A percentile compares a stretch with the other conserved stretches of the same genome.
Conservation (phyloP, 2,797 vertebrate genomes). For the Lacerta agilis region DNA sequence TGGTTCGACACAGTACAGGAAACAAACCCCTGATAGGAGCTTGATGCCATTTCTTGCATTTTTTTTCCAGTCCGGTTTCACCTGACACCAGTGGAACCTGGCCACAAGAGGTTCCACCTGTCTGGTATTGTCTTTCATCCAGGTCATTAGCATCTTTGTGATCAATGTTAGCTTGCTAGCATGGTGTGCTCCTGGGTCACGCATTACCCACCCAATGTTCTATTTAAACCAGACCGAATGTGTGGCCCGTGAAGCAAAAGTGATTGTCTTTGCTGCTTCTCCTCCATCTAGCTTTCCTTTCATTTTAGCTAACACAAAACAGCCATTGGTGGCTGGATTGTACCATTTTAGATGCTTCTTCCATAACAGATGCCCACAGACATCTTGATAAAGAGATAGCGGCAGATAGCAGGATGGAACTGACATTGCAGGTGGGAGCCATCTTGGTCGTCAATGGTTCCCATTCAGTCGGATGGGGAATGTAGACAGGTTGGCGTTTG, state of each 20-base stretch:
- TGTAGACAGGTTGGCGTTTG: background rate
- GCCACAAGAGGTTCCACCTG: background rate
- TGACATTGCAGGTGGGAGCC: background rate
- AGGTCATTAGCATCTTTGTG: background rate
- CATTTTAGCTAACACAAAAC: background rate
- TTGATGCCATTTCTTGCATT: slow-evolving; percentile 69
- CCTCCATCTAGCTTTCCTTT: background rate
- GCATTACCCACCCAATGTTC: background rate
- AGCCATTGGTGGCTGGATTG: no score
- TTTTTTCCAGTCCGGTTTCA: slow-evolving; percentile 35
- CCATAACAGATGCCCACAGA: slow-evolving; percentile 55
- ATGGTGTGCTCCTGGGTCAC: no score
- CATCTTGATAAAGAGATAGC: no score
- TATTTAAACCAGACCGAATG: background rate
- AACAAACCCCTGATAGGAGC: slow-evolving; percentile 75
- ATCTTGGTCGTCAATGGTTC: background rate
- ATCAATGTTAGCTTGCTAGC: background rate
- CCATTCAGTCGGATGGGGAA: background rate
- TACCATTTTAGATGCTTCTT: background rate
- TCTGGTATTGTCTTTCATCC: background rate
- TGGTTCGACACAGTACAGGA: slow-evolving; percentile 73
- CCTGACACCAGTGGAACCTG: background rate
- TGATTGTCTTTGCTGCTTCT: background rate
- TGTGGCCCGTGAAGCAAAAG: background rate
- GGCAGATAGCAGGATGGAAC: no score